These are phyloP conservation scores for Anarsia innoxiella DNA, from an alignment of 2,888 invertebrate species.

Conservation along the genomic window DNA sequence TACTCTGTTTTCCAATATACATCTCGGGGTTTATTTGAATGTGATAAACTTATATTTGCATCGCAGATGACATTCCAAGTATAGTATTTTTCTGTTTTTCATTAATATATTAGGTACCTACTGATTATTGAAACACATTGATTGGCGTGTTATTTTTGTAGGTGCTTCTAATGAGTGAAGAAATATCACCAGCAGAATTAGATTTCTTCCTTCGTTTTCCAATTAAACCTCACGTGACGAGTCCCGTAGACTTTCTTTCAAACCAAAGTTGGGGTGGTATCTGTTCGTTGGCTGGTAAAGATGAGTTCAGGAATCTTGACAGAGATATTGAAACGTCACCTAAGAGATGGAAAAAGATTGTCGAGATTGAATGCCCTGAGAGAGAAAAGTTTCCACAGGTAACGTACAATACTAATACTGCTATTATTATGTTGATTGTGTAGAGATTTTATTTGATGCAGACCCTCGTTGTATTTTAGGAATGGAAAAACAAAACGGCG, in stretches of 20 bases:
- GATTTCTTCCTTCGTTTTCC: constrained; percentile 96
- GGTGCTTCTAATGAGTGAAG: constrained; percentile 91
- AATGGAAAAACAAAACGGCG: constrained; percentile 97
- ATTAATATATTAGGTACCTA: too few relatives aligned
- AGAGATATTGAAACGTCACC: constrained; percentile 96
- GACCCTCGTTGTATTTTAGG: constrained; percentile 42
- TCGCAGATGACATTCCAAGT: constrained; percentile 98
- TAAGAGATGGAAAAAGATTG: constrained; percentile 98
- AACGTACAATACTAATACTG: constrained; percentile 10
- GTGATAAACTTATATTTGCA: constrained; percentile 96
- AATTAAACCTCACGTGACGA: constrained; percentile 92
- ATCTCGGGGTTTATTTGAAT: constrained; percentile 94
- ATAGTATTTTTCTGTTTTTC: constrained; percentile 11
- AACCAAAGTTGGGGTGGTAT: constrained; percentile 97
- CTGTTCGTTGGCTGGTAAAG: constrained; percentile 90
- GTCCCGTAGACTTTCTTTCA: constrained; percentile 95
- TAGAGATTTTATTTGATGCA: too few relatives aligned
- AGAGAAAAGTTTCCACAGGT: constrained; percentile 95
- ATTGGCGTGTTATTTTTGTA: too few relatives aligned
- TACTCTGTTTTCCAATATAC: constrained; percentile 97
- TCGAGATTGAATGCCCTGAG: constrained; percentile 96
- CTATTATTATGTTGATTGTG: neutral
- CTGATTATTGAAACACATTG: too few relatives aligned
- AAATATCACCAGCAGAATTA: constrained; percentile 88
- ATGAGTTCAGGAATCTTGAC: constrained; percentile 95